Evolutionary conservation across 2,888 invertebrate species (phyloP), one percentile per base, ranked within the genome.

Genomic region (Amphipoea lucens): DNA sequence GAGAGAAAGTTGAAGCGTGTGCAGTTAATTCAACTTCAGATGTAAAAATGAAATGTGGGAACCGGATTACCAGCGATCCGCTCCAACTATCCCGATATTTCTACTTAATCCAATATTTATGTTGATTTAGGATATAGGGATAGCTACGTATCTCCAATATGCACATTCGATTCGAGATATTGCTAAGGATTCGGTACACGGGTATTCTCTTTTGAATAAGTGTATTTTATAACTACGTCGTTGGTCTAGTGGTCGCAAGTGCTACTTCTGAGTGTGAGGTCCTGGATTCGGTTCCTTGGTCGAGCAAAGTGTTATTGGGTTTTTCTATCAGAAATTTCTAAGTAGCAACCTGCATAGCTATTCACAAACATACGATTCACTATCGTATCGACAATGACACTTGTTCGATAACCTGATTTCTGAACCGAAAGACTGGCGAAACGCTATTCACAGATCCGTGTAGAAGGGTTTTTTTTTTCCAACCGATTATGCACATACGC

Each of bases 41-140:
- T 79, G 36, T 68, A 74, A 71, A 83, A 78, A 78, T 71, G 40
- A 78, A 81, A 78, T 63, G 29, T 57, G 57, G 11, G 23, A n/a
- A n/a, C 57, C 4, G 57, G 57, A 57, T 57, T 57, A n/a, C 23
- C 57, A 57, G 23, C 23, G 57, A 23, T 57, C 57, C 23, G 57
- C 57, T 57, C 23, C 57, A 57, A 57, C 23, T 57, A 23, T 57
- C 11, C 23, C 1, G 54, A n/a, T 57, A 57, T 57, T 57, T 57
- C 23, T 57, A 57, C 57, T 57, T 57, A n/a, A n/a, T 57, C 57
- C 23, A 57, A 57, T 57, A 57, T 57, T 57, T 57, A 57, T n/a
- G 57, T 57, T n/a, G 57, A 23, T 57, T 23, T 57, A 57, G 57
- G 57, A 57, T n/a, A n/a, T 23, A 57, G 23, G 1, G 57, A 23